Base-by-base conservation (phyloP, 2,888 invertebrate species). In the Lasioglossum malachurum region DNA sequence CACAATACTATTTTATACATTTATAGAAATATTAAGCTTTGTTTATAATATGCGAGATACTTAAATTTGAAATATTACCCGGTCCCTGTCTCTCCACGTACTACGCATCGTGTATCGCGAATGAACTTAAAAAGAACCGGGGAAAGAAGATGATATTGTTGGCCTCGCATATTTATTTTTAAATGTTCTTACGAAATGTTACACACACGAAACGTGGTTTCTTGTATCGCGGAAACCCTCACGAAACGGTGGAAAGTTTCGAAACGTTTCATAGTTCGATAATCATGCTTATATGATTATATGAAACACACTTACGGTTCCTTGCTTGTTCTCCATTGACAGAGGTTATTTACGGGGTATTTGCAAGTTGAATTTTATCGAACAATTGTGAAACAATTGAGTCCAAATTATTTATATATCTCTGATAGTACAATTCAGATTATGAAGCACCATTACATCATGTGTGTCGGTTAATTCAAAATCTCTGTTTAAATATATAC, bases 51-150 rank as follows among this genome's bases (percentile, higher is more conserved):
- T 35, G 35, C 35, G 12, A 67, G 19, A 38, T 67, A 67, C 19
- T 67, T 67, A 41, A 35, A 71, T 5, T n/a, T 12, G 60, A 35
- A 53, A 73, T 71, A 91, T 89, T 78, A 93, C 92, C 90, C 92
- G 88, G 86, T 93, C 93, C 82, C 91, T 91, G 86, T 94, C 93
- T 69, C 92, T 90, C 93, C 93, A 93, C 75, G 92, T 92, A 87
- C 88, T 92, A 82, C 90, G 86, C 94, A 94, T 94, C 67, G 38
- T 87, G 69, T 46, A 78, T 49, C 71, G 31, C 31, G 67, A 75
- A 41, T 71, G 41, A n/a, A 72, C 64, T 77, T 76, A 53, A 60
- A 77, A 83, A 82, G 79, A 77, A 75, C 35, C 46, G 53, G 38
- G 79, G 60, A 82, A 79, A 84, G 84, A 81, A 76, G 72, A 57